A percentile compares a stretch with the other conserved stretches of the same genome.
phyloP scores from a whole-genome alignment of 2,113 vertebrate species.

The Dissostichus mawsoni region DNA sequence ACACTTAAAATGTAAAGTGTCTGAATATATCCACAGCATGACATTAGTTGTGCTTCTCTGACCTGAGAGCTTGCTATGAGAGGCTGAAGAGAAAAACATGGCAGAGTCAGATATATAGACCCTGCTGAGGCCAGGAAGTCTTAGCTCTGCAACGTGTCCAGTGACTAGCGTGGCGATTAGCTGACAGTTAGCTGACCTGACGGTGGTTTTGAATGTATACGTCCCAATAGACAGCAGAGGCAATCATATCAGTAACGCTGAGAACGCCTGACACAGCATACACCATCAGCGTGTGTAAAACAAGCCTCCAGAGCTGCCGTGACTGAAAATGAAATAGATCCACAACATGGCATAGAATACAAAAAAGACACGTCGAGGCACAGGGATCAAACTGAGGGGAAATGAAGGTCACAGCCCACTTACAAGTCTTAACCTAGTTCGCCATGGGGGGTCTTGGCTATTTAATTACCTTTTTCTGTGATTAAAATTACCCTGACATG shows the following conservation, averaged over 20 bases:
- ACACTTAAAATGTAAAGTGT: slow-evolving; percentile 19
- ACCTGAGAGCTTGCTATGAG: slow-evolving; percentile 34
- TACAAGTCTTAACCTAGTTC: background rate
- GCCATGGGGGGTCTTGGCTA: background rate
- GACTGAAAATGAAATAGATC: slow-evolving; percentile 55
- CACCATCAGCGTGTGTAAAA: slow-evolving; percentile 65
- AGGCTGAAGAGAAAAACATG: slow-evolving; percentile 42
- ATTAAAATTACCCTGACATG: background rate
- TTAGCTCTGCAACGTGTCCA: slow-evolving; percentile 45
- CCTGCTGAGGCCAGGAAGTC: slow-evolving; percentile 47
- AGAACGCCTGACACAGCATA: slow-evolving; percentile 72
- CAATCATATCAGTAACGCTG: slow-evolving; percentile 71
- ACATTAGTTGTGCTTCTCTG: slow-evolving; percentile 39
- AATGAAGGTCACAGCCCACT: background rate
- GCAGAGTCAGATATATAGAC: slow-evolving; percentile 41
- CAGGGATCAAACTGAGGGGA: background rate
- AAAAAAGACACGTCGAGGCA: background rate
- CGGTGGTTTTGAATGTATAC: slow-evolving; percentile 62
- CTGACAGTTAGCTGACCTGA: slow-evolving; percentile 69
- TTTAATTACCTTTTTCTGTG: slow-evolving; percentile 18
- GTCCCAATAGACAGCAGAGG: slow-evolving; percentile 56
- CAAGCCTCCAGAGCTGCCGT: slow-evolving; percentile 56
- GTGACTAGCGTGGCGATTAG: slow-evolving; percentile 59
- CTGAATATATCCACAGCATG: slow-evolving; percentile 10
- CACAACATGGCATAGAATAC: slow-evolving; percentile 15